These are phyloP conservation scores for Xyrichtys novacula DNA, from an alignment of 2,797 vertebrate species.

Conservation along the genomic window DNA sequence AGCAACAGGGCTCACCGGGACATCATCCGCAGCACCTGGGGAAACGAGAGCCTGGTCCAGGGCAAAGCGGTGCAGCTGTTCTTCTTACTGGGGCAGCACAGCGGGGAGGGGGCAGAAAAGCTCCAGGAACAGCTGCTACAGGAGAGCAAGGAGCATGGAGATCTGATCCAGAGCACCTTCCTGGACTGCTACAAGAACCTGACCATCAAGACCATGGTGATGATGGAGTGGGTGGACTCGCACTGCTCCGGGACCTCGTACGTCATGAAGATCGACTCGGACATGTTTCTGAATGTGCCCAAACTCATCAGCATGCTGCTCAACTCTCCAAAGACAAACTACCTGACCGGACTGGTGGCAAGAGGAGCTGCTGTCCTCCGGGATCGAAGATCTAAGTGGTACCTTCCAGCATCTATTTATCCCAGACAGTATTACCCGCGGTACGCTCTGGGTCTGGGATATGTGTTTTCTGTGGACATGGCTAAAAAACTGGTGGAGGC, in stretches of 20 bases:
- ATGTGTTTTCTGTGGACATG: slow-evolving; percentile 79
- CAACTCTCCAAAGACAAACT: slow-evolving; percentile 2
- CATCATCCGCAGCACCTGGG: slow-evolving; percentile 83
- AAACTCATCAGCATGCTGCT: slow-evolving; percentile 60
- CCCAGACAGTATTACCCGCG: slow-evolving; percentile 43
- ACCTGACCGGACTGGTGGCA: slow-evolving; percentile 68
- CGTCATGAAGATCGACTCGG: slow-evolving; percentile 80
- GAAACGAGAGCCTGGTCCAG: slow-evolving; percentile 56
- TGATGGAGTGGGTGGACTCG: slow-evolving; percentile 77
- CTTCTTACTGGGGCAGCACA: slow-evolving; percentile 77
- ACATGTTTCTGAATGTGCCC: slow-evolving; percentile 81
- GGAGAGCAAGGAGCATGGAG: slow-evolving; percentile 69
- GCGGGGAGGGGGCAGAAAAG: not conserved
- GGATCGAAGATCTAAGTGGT: slow-evolving; percentile 61
- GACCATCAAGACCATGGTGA: slow-evolving; percentile 84
- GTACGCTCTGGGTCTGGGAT: slow-evolving; percentile 80
- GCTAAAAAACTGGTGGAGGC: slow-evolving; percentile 56
- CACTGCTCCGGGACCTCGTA: slow-evolving; percentile 71
- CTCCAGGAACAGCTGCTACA: slow-evolving; percentile 49
- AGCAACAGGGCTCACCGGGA: slow-evolving; percentile 12
- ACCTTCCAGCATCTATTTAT: slow-evolving; percentile 56
- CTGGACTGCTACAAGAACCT: slow-evolving; percentile 83
- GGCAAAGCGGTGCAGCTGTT: slow-evolving; percentile 65
- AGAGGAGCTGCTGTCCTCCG: not conserved
- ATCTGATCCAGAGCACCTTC: slow-evolving; percentile 82